phyloP scores from a whole-genome alignment of 2,113 vertebrate species.

The Felis chaus region DNA sequence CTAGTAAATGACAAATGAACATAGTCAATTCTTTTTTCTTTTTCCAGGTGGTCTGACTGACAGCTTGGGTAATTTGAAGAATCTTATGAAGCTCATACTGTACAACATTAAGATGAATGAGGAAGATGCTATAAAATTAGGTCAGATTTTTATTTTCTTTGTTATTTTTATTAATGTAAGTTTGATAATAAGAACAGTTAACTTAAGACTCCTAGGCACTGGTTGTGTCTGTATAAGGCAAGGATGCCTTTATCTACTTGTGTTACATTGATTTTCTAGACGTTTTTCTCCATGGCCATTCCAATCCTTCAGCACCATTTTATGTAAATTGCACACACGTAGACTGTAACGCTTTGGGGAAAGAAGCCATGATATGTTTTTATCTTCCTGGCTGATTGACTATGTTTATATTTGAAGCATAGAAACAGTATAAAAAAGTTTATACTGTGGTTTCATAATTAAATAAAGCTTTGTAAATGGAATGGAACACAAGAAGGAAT shows the following conservation, averaged over 20 bases:
- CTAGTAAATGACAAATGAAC: neutral
- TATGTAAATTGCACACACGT: neutral
- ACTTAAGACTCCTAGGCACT: neutral
- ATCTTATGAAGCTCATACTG: conserved; percentile 70
- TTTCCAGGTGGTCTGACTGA: conserved; percentile 72
- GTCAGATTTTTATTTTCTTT: conserved; percentile 51
- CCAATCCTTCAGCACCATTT: neutral
- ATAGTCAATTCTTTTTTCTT: neutral
- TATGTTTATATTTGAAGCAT: neutral
- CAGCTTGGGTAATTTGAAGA: conserved; percentile 71
- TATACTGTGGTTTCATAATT: neutral
- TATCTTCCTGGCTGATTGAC: neutral
- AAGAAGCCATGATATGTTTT: neutral
- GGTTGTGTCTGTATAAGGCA: neutral
- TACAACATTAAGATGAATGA: conserved; percentile 72
- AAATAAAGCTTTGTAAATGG: neutral
- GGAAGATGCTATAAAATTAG: conserved; percentile 66
- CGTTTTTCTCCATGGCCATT: neutral
- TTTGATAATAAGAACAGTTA: conserved; percentile 50
- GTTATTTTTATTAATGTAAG: conserved; percentile 6
- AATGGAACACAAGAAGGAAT: neutral
- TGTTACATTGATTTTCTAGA: neutral
- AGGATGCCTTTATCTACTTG: neutral
- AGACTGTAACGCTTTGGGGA: neutral
- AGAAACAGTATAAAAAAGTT: neutral